phyloP scores from a whole-genome alignment of 2,797 vertebrate species.

The Notoglanidium macrostoma region DNA sequence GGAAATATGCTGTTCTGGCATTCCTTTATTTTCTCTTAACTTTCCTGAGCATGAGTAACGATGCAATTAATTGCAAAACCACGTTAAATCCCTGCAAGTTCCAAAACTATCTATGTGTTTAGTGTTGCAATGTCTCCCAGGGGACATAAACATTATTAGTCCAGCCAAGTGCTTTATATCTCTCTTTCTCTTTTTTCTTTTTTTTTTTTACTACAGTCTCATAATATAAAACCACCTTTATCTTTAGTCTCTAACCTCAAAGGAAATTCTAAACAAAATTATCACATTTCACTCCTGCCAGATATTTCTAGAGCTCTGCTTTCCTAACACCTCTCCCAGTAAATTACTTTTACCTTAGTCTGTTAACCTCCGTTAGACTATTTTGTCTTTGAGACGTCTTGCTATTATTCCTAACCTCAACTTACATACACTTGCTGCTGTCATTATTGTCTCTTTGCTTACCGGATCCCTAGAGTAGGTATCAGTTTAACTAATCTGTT shows the following conservation, averaged over 20 bases:
- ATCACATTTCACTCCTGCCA: not conserved
- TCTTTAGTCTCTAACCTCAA: not conserved
- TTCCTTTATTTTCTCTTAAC: conserved; percentile 67
- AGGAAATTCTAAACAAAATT: conserved; percentile 2
- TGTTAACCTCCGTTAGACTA: not conserved
- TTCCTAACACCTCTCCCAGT: not conserved
- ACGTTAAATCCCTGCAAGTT: conserved; percentile 67
- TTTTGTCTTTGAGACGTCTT: not conserved
- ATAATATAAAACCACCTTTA: conserved; percentile 20
- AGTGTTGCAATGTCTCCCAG: conserved; percentile 56
- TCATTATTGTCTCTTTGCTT: not conserved
- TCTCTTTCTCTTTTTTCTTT: conserved; percentile 15
- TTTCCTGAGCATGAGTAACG: conserved; percentile 66
- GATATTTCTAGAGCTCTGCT: not conserved
- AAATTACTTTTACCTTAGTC: not conserved
- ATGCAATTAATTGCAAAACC: conserved; percentile 72
- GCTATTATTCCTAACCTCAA: not conserved
- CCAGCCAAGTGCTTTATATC: not conserved
- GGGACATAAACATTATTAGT: conserved; percentile 54
- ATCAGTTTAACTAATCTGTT: not conserved
- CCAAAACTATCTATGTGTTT: conserved; percentile 63
- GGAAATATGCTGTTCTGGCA: conserved; percentile 62
- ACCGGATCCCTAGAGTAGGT: not conserved
- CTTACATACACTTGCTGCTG: not conserved
- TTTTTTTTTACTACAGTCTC: conserved; percentile 7